Base-by-base conservation (phyloP, 2,888 invertebrate species). In the Caenorhabditis panamensis region DNA sequence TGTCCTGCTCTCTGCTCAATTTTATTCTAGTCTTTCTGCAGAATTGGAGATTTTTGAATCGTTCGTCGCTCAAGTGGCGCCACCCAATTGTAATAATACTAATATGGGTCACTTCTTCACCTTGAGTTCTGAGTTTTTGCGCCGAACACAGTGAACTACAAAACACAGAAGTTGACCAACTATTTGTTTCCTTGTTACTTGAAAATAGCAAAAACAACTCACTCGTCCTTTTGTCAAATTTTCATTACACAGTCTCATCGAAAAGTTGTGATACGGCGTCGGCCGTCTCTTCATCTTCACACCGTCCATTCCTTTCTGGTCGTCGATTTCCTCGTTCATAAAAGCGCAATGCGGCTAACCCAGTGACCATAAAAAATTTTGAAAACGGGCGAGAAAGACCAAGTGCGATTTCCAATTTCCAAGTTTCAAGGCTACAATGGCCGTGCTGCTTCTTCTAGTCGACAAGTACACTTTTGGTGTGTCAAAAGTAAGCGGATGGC, bases 401-500 rank as follows among this genome's bases (percentile, higher is more conserved):
- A 9, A 20, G 51, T 36, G 62, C 62, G 11, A 37, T 37, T 53
- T 22, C 26, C 41, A 13, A 41, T 11, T 41, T 41, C 13, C 41
- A 41, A 41, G 31, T 37, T 47, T 66, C 75, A 75, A 75, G 66
- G 75, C 75, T 66, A 67, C 49, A 58, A 49, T 26, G 51, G 58
- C 49, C 63, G 58, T 41, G 13, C 41, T 73, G 59, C 53, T 56
- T 56, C 53, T 56, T 56, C 49, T 49, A 63, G 37, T 20, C 13
- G 37, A 61, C 61, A 72, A 72, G 73, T 66, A 75, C 75, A 53
- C 61, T 73, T 66, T 53, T 66, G 59, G 64, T 51, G 73, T 66
- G 73, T 73, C 73, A 73, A 73, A 73, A 73, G 58, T 64, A 75
- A 75, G 75, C 75, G 66, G 75, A 64, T 66, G 75, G 75, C 66